These are phyloP conservation scores for Ectemnius lituratus DNA, from an alignment of 2,888 invertebrate species.

Conservation along the genomic window DNA sequence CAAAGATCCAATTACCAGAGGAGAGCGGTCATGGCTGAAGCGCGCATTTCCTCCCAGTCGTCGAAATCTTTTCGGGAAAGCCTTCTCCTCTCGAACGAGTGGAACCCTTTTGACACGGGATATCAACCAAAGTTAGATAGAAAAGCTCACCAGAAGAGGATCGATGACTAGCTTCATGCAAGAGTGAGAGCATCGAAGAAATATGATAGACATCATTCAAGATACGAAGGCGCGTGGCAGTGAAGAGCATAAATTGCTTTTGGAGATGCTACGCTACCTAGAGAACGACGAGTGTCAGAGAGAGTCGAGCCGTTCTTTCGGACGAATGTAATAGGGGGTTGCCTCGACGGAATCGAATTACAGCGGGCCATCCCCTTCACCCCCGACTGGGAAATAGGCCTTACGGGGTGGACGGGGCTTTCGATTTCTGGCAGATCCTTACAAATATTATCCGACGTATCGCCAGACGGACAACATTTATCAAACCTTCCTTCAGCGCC, in stretches of 20 bases:
- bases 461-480: conserved; percentile 72
- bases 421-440: conserved; percentile 63
- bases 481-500: conserved; percentile 62
- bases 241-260: conserved; percentile 46
- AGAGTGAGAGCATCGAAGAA: conserved; percentile 37
- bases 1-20: conserved; percentile 52
- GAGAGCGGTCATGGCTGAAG: not conserved
- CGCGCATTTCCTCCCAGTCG: not conserved
- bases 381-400: conserved; percentile 2
- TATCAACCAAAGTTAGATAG: conserved; percentile 4
- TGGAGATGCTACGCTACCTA: conserved; percentile 23
- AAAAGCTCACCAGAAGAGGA: not conserved
- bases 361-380: conserved; percentile 56
- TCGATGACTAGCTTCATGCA: conserved; percentile 46
- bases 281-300: conserved; percentile 43
- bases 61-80: not conserved
- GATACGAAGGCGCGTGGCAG: conserved; percentile 16
- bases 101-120: conserved; percentile 8
- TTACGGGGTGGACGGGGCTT: conserved; percentile 18
- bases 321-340: conserved; percentile 38
- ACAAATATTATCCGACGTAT: conserved; percentile 75
- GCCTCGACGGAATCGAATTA: conserved; percentile 65
- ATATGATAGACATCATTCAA: conserved; percentile 55
- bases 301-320: conserved; percentile 27
- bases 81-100: not conserved